These are phyloP conservation scores for Centropristis striata DNA, from an alignment of 2,113 vertebrate species.

Conservation along the genomic window DNA sequence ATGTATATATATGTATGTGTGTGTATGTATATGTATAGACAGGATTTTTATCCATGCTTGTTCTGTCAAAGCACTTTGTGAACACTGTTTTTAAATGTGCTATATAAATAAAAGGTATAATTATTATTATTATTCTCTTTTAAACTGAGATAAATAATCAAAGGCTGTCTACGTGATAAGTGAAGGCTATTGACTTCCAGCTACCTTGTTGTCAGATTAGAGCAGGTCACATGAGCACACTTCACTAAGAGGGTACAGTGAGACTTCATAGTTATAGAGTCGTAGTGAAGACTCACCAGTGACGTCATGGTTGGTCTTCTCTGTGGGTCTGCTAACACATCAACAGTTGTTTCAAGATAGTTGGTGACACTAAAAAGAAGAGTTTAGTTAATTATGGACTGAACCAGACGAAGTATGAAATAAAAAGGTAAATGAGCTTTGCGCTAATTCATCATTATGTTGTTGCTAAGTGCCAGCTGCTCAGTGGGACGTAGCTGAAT, in stretches of 20 bases:
- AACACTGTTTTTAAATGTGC: no score
- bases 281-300: conserved; percentile 59
- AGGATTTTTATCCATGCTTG: no score
- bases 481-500: neutral
- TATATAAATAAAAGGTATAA: no score
- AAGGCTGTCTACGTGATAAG: neutral
- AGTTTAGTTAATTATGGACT: neutral
- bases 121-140: no score
- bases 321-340: neutral
- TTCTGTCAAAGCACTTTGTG: no score
- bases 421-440: neutral
- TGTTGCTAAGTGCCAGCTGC: neutral
- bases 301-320: conserved; percentile 74
- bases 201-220: neutral
- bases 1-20: no score
- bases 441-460: neutral
- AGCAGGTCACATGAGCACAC: neutral
- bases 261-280: neutral
- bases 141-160: neutral
- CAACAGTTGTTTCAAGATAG: neutral
- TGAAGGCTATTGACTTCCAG: no score
- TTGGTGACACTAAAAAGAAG: neutral
- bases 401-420: neutral
- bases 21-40: no score
- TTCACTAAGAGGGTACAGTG: no score